Percentiles rank a stretch among this genome's conserved stretches.
Conservation (phyloP, 2,888 invertebrate species). For the Erynnis tages region DNA sequence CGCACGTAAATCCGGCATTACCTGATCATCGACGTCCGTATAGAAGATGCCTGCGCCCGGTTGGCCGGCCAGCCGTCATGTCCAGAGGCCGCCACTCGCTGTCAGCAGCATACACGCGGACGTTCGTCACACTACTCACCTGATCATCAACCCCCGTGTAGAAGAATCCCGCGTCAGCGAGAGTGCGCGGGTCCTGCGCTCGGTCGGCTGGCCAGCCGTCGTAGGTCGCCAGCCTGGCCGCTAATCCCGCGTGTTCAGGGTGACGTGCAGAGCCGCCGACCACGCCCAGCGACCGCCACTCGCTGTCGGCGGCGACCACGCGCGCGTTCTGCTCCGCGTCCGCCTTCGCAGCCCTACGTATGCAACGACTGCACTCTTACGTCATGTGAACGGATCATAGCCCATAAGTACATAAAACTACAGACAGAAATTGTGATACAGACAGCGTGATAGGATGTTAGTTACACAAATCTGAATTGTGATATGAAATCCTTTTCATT, state of each 20-base stretch:
- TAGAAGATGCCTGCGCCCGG: too few relatives aligned
- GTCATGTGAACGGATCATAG: not conserved
- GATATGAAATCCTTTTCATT: too few relatives aligned
- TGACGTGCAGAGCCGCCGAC: constrained; percentile 77
- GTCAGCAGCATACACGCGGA: not conserved
- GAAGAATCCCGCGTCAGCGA: constrained; percentile 95
- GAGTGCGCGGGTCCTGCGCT: constrained; percentile 87
- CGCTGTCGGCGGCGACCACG: constrained; percentile 55
- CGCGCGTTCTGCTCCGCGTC: constrained; percentile 66
- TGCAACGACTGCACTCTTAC: not conserved
- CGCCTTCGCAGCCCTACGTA: constrained; percentile 56
- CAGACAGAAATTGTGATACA: too few relatives aligned
- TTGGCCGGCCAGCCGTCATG: too few relatives aligned
- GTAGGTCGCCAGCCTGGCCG: constrained; percentile 86
- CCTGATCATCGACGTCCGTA: too few relatives aligned
- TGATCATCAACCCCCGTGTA: constrained; percentile 88
- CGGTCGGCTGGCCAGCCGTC: constrained; percentile 88
- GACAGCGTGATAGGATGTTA: too few relatives aligned
- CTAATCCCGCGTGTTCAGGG: constrained; percentile 85
- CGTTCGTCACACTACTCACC: too few relatives aligned
- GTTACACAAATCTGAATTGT: too few relatives aligned
- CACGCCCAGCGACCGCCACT: constrained; percentile 65
- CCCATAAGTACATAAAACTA: too few relatives aligned
- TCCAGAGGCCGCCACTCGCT: not conserved
- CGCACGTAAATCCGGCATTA: not conserved